phyloP scores from a whole-genome alignment of 92 coral and sea anemone genomes.

The Meandrina meandrites region DNA sequence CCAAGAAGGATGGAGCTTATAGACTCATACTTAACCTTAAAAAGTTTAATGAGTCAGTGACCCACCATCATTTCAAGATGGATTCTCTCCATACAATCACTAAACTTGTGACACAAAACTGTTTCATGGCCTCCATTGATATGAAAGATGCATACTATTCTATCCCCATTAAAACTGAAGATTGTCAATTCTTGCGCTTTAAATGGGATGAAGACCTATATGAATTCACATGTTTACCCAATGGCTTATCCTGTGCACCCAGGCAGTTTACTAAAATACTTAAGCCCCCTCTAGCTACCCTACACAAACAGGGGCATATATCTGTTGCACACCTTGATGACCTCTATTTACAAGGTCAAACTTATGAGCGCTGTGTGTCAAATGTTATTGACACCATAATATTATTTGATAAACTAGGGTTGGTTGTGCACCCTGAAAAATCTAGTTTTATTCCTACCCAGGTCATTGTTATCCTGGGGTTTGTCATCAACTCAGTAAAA shows the following conservation, averaged over 20 bases:
- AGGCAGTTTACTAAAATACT: conserved; percentile 58
- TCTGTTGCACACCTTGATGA: conserved; percentile 57
- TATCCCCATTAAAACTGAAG: no score
- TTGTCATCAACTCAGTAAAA: conserved; percentile 42
- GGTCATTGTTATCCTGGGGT: conserved; percentile 44
- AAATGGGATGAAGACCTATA: no score
- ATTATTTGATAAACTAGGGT: conserved; percentile 47
- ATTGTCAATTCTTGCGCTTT: no score
- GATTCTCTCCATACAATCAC: conserved; percentile 54
- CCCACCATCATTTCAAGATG: conserved; percentile 58
- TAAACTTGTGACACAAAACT: conserved; percentile 45
- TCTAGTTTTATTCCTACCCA: conserved; percentile 47
- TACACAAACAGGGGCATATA: conserved; percentile 51
- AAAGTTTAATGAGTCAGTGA: conserved; percentile 41
- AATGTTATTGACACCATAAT: conserved; percentile 44
- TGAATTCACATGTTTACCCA: conserved; percentile 57
- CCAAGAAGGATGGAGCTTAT: conserved; percentile 38
- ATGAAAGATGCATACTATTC: no score
- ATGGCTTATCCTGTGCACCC: conserved; percentile 64
- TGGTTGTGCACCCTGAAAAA: conserved; percentile 43
- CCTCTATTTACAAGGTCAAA: conserved; percentile 62
- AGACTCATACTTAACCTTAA: conserved; percentile 51
- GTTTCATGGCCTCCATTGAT: conserved; percentile 48
- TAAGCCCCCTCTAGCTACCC: conserved; percentile 54
- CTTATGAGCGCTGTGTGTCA: conserved; percentile 22